Conservation (phyloP, 2,113 vertebrate genomes). For the Spea multiplicata region DNA sequence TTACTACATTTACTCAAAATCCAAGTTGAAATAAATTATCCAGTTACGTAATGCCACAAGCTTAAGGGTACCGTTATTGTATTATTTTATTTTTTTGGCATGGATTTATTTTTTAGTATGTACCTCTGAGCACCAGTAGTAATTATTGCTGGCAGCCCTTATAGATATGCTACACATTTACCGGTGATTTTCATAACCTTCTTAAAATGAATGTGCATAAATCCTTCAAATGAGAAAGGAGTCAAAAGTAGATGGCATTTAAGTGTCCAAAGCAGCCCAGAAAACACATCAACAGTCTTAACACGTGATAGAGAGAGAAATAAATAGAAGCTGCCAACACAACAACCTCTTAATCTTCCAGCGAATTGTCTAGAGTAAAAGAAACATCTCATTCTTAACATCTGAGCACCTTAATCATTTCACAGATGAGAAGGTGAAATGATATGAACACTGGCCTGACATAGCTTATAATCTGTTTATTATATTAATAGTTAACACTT, state of each 20-base stretch:
- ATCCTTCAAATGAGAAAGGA: conserved; percentile 16
- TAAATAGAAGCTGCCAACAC: conserved; percentile 42
- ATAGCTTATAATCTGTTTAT: no score
- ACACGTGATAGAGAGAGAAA: neutral
- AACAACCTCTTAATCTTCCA: neutral
- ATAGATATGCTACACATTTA: conserved; percentile 18
- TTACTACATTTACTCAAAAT: neutral
- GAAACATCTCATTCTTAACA: neutral
- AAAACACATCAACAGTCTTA: conserved; percentile 10
- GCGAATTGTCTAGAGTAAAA: neutral
- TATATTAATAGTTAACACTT: no score
- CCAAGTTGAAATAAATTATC: neutral
- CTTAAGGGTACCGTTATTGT: neutral
- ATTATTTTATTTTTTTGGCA: neutral
- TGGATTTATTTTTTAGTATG: conserved; percentile 22
- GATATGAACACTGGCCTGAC: neutral
- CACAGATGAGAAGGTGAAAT: neutral
- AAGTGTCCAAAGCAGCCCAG: neutral
- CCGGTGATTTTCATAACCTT: neutral
- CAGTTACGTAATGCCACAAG: neutral
- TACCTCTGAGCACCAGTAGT: conserved; percentile 4
- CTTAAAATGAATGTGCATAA: conserved; percentile 21
- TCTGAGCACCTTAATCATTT: neutral
- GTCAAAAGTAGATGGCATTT: conserved; percentile 22
- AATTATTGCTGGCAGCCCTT: conserved; percentile 39